Base-by-base conservation (phyloP, 2,113 vertebrate species). In the Elachura formosa region DNA sequence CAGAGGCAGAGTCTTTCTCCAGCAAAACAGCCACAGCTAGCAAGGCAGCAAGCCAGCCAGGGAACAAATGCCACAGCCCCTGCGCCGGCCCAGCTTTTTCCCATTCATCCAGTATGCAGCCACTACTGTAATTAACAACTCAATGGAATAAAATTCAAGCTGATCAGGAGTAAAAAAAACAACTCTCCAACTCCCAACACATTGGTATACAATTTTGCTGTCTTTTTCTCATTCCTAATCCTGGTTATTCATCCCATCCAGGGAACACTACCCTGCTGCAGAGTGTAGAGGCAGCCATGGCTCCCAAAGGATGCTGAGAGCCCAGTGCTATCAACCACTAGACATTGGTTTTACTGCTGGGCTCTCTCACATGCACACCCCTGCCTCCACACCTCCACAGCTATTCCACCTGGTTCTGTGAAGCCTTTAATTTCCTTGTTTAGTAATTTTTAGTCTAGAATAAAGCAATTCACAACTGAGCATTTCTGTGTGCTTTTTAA, bases 201-300 rank as follows among this genome's bases (percentile, higher is more conserved):
- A n/a, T n/a, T 48, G 76, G 9, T 62, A 34, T 17, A 49, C 9
- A 80, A 3, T 7, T 66, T 62, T 31, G 7, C 33, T 36, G 41
- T 41, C 26, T 7, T 49, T 89, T 87, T 48, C 40, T 75, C 36
- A 38, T 55, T 82, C 12, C 21, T 33, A 49, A 48, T 14, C 31
- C 24, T 33, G 31, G 38, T 24, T 36, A 33, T 59, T 49, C 21
- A 22, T 52, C n/a, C 29, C 2, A 3, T 6, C 2, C 15, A 45
- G 66, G 82, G 61, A 23, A 48, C 1, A 3, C 64, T 26, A 68
- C 2, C 0, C 10, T 77, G 6, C 18, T 55, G 28, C 62, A 41
- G 23, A 46, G 4, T 2, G 2, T 1, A 51, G 63, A 64, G 11
- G 25, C 0, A 14, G 38, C 28, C 0, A 0, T 38, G 29, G 12